Percentiles rank a stretch among this genome's conserved stretches.
These are phyloP conservation scores for Pseudolycoriella hygida DNA, from an alignment of 2,888 invertebrate species.

Conservation along the genomic window DNA sequence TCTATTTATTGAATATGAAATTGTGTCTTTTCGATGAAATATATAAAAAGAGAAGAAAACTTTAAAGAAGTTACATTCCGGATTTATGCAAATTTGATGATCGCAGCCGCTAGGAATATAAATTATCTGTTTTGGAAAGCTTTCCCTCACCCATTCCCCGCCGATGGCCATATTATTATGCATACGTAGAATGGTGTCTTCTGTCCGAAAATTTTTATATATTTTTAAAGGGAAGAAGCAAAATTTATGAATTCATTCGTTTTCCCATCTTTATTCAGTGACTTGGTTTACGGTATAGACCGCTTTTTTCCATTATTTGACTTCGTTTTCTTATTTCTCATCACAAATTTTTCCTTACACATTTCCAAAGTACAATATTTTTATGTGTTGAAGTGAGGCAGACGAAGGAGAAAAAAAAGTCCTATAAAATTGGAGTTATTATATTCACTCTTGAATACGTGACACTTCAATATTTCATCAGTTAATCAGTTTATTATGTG, in stretches of 20 bases:
- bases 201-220: not conserved
- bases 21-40: not conserved
- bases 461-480: constrained; percentile 1
- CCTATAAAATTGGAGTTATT: not conserved
- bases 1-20: not conserved
- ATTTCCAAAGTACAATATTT: too few species aligned
- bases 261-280: constrained; percentile 1
- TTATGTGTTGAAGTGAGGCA: too few species aligned
- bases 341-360: not conserved
- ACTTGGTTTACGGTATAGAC: not conserved
- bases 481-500: constrained; percentile 1
- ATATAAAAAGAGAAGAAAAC: not conserved
- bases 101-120: constrained; percentile 1
- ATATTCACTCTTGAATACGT: not conserved
- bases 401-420: not conserved
- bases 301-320: too few species aligned
- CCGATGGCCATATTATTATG: not conserved
- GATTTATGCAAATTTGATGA: constrained; percentile 1
- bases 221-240: not conserved
- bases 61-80: constrained; percentile 1
- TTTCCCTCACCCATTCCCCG: not conserved
- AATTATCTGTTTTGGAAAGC: constrained; percentile 1
- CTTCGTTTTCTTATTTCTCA: not conserved
- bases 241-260: constrained; percentile 1
- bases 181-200: not conserved